Base-by-base conservation (phyloP, 2,113 vertebrate genomes). In the Nesoenas mayeri region DNA sequence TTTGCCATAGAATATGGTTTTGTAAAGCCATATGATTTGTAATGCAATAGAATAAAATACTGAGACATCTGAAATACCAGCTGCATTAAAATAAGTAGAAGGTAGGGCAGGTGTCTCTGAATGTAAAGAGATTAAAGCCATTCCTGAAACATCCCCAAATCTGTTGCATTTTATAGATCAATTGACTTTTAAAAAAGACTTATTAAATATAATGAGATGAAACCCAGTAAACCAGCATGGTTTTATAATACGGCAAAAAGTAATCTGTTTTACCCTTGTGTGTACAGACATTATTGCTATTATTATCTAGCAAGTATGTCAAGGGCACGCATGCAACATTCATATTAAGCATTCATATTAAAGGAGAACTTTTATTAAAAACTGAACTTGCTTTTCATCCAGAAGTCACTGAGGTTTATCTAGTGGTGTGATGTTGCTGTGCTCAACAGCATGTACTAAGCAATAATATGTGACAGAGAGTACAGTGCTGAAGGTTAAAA, bases 401-500 rank as follows among this genome's bases (percentile, higher is more conserved):
- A 79, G 54, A 88, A 89, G 44, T 82, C 70, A 62, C 56, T 36
- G 51, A 66, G 47, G 66, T 91, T 95, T 93, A 58, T 85, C 79
- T 88, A 79, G 29, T 78, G 67, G 19, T 79, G 58, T 0, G 12
- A 51, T 31, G 58, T 53, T 88, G 69, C 64, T 84, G 57, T 48
- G 56, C 47, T 91, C 65, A 91, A 60, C 51, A 51, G 53, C 26
- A 5, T 47, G 44, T 56, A 78, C 89, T 91, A 92, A 93, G 81
- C 78, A 93, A 62, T 95, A 91, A 94, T 85, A 85, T 84, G 75
- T 91, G 92, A 93, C 75, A 93, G 77, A 58, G 34, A 75, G 61
- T 81, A 72, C 65, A 83, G 48, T 73, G 86, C 48, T 91, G 93
- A 96, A 95, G 91, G 95, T 95, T 92, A 96, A 96, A 94, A 84